Base-by-base conservation (phyloP, 1,140 invertebrate species). In the Ridgeia piscesae region DNA sequence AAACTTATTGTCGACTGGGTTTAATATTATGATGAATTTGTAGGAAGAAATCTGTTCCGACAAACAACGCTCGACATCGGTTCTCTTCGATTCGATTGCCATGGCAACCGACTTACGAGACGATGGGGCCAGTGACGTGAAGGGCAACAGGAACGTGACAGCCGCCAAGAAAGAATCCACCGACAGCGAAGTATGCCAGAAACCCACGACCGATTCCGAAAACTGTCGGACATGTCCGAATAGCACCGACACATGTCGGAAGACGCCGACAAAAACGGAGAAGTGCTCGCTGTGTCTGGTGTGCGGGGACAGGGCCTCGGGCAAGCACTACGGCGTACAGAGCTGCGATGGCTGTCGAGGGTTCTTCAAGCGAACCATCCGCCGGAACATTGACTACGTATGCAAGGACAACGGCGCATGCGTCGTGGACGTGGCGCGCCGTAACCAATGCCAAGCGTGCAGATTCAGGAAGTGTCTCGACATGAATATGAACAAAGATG, bases 361-460 rank as follows among this genome's bases (percentile, higher is more conserved):
- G 88, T 99, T 99, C 96, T 99, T 99, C 96, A 99, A 99, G 95
- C 96, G 98, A 34, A 93, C 92, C 50, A 92, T 93, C 89, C 92
- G 93, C 14, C 98, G 98, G 94, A 93, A 93, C 58, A 91, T 93
- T 58, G 35, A 92, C 35, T 93, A 93, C 90, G 97, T 98, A 6
- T 99, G 98, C 95, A 99, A 99, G 95, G 98, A 99, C 95, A 97
- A 97, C 93, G 98, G 98, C 0, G 96, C 97, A 11, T 99, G 98
- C 95, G 96, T 99, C 0, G 98, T 99, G 1, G 98, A 99, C 94
- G 98, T 99, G 0, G 98, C 98, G 0, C 96, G 98, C 89, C 96
- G 98, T 35, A 99, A 99, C 96, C 98, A 99, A 95, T 99, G 98
- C 95, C 98, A 99, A 96, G 98, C 98, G 0, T 99, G 98, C 94